Conservation (phyloP, 2,113 vertebrate genomes). For the Jaculus jaculus region DNA sequence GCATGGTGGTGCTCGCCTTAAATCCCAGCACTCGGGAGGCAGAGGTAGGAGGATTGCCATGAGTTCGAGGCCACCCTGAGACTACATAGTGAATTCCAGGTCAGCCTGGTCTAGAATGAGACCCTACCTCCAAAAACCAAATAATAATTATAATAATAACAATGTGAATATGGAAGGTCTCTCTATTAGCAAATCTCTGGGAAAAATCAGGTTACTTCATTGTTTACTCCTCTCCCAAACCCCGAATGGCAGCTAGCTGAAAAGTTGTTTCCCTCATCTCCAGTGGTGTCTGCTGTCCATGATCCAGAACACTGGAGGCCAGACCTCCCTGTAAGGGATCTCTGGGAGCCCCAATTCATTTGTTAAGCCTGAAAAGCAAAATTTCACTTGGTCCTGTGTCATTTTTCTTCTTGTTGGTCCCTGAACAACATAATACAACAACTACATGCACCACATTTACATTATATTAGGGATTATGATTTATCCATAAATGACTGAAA, state of each 20-base stretch:
- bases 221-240: background rate
- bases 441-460: background rate
- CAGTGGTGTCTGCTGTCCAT: background rate
- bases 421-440: background rate
- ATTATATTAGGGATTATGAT: background rate
- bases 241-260: background rate
- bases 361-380: background rate
- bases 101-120: no score
- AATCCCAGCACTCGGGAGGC: no score
- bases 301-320: background rate
- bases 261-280: background rate
- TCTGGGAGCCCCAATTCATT: background rate
- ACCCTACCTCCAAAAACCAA: no score
- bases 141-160: no score
- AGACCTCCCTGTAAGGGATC: background rate
- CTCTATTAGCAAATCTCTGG: background rate
- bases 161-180: background rate
- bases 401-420: background rate
- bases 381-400: background rate
- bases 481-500: background rate
- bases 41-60: no score
- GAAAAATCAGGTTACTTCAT: background rate
- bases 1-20: no score
- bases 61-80: no score
- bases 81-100: no score